Percentiles rank a stretch among this genome's conserved stretches.
phyloP scores from a whole-genome alignment of 2,797 vertebrate species.

The Psittacula echo region DNA sequence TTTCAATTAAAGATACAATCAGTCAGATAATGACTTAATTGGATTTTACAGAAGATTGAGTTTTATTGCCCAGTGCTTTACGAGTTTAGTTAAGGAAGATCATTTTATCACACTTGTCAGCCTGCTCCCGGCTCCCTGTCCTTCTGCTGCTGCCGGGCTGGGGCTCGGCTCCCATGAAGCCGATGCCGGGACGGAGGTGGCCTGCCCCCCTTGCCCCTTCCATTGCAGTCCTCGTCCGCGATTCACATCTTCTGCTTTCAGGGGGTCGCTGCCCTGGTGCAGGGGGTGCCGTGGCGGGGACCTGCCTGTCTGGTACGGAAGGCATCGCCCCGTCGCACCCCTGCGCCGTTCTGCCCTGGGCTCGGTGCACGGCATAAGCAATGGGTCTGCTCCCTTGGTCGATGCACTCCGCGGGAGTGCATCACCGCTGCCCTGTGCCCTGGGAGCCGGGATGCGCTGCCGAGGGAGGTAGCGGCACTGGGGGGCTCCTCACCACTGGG shows the following conservation, averaged over 20 bases:
- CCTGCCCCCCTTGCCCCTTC: not conserved
- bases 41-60: conserved; percentile 99
- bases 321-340: not conserved
- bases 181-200: not conserved
- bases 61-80: conserved; percentile 99
- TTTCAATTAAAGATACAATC: conserved; percentile 99
- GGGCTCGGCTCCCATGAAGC: not conserved
- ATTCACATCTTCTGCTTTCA: not conserved
- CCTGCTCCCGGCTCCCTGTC: conserved; percentile 78
- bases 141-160: conserved; percentile 65
- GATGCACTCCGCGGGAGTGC: accelerated
- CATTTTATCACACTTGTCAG: conserved; percentile 98
- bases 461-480: accelerated
- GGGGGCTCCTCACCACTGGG: no score
- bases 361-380: no score
- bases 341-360: not conserved
- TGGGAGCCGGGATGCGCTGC: no score
- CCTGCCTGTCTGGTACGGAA: no score
- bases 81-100: conserved; percentile 99
- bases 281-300: not conserved
- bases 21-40: conserved; percentile 99
- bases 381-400: not conserved
- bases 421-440: no score
- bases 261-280: no score
- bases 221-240: not conserved